Base-by-base conservation (phyloP, 2,113 vertebrate genomes). In the Eptesicus fuscus region DNA sequence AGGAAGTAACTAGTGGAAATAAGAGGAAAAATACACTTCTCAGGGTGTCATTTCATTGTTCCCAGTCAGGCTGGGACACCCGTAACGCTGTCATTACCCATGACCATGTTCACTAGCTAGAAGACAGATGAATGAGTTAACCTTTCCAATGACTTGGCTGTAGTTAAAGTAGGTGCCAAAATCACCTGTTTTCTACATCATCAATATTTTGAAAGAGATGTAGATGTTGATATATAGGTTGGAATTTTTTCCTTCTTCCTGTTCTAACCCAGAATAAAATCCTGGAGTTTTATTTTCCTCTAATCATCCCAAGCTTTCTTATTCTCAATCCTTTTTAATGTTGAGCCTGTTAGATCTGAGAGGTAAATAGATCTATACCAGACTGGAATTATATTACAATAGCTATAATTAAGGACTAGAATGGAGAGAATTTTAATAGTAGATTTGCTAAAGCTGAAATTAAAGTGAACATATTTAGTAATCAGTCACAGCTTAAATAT, bases 401-500 rank as follows among this genome's bases (percentile, higher is more conserved):
- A 28, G 8, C 20, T 69, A 12, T 94, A 65, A 86, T 95, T 70
- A 89, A 83, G 23, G 5, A 56, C 35, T 76, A 63, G n/a, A 83
- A 67, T 40, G 25, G 89, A 85, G 71, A 53, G 18, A 59, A 53
- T 90, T 95, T 91, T 69, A 84, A 73, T 93, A 82, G 30, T 61
- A 80, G 28, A 79, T 76, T 85, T 96, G 20, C 35, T 80, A 93
- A 95, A 67, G 79, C 56, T 77, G 30, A 95, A 88, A 37, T 94
- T 90, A 80, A 83, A 92, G 67, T 92, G 67, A 91, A 71, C 12
- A 65, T 28, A 61, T 88, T 84, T 80, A n/a, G 14, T 88, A 85
- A 90, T 95, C 69, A 76, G 20, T 94, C 44, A 93, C 37, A n/a
- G 77, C 82, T 90, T 67, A 85, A 79, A 73, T 76, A 80, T 89